Evolutionary conservation across 2,113 vertebrate species (phyloP).

Genomic region (Hippopotamus amphibius): DNA sequence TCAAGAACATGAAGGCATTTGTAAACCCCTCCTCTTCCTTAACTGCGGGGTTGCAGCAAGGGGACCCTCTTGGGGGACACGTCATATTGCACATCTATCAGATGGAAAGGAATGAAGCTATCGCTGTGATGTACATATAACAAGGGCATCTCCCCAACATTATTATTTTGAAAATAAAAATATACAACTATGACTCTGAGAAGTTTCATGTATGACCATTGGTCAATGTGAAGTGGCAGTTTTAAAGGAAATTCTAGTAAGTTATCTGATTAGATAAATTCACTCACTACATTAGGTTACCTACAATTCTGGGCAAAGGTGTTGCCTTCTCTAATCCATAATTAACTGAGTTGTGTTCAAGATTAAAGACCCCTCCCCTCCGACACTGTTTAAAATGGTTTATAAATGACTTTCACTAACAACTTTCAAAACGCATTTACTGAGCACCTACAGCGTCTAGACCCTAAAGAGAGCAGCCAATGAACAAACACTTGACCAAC

Average conservation of each 20-base stretch:
- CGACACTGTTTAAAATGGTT: background rate
- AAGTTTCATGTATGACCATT: background rate
- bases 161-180: background rate
- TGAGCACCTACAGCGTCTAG: background rate
- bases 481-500: background rate
- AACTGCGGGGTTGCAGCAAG: background rate
- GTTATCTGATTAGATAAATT: background rate
- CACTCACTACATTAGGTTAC: background rate
- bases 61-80: too few relatives aligned
- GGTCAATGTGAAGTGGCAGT: background rate
- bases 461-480: background rate
- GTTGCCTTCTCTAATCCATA: background rate
- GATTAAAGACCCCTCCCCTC: background rate
- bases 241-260: slow-evolving; percentile 46
- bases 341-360: background rate
- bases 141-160: background rate
- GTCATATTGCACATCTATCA: background rate
- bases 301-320: background rate
- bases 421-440: background rate
- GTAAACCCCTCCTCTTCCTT: background rate
- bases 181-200: background rate
- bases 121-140: background rate
- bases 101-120: background rate
- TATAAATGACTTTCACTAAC: background rate
- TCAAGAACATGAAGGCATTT: background rate